Conservation (phyloP, 2,888 invertebrate species). For the Ferdinandea cuprea region DNA sequence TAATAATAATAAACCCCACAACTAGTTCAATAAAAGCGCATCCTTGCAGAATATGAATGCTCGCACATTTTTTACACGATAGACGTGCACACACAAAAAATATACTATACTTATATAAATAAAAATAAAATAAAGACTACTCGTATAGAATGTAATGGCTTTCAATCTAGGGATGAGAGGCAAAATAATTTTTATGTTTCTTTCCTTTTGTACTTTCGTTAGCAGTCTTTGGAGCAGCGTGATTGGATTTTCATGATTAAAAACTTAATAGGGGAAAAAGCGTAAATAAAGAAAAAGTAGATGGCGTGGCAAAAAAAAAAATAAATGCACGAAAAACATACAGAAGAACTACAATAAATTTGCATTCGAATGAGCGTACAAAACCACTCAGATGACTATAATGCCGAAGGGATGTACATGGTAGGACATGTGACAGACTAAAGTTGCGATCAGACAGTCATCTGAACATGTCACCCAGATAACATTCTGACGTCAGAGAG, state of each 20-base stretch:
- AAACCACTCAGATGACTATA: too few relatives aligned
- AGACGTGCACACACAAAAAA: neutral
- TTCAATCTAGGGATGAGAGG: neutral
- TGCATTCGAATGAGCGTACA: too few relatives aligned
- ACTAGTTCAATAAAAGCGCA: constrained; percentile 42
- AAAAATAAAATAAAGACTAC: too few relatives aligned
- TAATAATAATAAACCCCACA: constrained; percentile 20
- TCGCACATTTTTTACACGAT: constrained; percentile 39
- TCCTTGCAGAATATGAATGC: constrained; percentile 47
- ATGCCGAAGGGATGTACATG: too few relatives aligned
- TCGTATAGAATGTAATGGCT: constrained; percentile 15
- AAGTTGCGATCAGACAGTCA: too few relatives aligned
- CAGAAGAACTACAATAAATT: neutral
- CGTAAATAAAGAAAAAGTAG: constrained; percentile 27
- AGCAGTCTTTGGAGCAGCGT: constrained; percentile 36
- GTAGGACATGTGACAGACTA: too few relatives aligned
- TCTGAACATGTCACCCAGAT: too few relatives aligned
- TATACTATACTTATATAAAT: too few relatives aligned
- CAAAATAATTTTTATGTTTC: constrained; percentile 17
- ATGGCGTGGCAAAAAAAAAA: neutral
- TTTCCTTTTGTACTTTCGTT: constrained; percentile 31
- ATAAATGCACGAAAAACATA: neutral
- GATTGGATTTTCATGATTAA: constrained; percentile 75
- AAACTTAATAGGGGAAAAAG: constrained; percentile 67
- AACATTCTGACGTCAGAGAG: too few relatives aligned